Evolutionary conservation across 2,113 vertebrate species (phyloP).

Genomic region (Bucco capensis): DNA sequence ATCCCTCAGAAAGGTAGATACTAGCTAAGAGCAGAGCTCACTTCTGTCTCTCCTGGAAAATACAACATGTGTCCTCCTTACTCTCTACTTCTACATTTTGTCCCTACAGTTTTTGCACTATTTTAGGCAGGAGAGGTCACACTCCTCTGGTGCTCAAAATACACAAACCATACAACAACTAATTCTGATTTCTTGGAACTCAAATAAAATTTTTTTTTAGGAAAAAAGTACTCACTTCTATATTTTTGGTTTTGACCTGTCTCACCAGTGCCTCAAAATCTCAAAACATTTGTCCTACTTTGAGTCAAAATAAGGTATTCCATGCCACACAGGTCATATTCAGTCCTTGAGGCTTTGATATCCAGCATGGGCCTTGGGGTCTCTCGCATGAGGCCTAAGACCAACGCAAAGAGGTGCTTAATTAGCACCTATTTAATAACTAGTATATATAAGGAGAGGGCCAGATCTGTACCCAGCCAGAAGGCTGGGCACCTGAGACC

Average conservation of each 20-base stretch:
- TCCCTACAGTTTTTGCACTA: neutral
- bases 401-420: too few relatives aligned
- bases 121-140: neutral
- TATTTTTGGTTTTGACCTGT: neutral
- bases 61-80: neutral
- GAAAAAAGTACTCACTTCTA: neutral
- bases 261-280: neutral
- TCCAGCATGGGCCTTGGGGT: too few relatives aligned
- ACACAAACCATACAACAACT: neutral
- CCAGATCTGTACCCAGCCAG: too few relatives aligned
- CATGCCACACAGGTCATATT: too few relatives aligned
- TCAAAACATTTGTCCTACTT: too few relatives aligned
- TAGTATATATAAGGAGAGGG: too few relatives aligned
- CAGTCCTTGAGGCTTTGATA: too few relatives aligned
- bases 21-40: neutral
- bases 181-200: neutral
- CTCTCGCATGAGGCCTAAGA: too few relatives aligned
- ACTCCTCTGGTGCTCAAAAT: neutral
- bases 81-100: neutral
- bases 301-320: too few relatives aligned
- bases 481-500: too few relatives aligned
- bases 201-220: too few relatives aligned
- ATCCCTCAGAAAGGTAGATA: neutral
- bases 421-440: too few relatives aligned
- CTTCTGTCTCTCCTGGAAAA: neutral